These are phyloP conservation scores for Heliconius cydno DNA, from an alignment of 2,888 invertebrate species.

Conservation along the genomic window DNA sequence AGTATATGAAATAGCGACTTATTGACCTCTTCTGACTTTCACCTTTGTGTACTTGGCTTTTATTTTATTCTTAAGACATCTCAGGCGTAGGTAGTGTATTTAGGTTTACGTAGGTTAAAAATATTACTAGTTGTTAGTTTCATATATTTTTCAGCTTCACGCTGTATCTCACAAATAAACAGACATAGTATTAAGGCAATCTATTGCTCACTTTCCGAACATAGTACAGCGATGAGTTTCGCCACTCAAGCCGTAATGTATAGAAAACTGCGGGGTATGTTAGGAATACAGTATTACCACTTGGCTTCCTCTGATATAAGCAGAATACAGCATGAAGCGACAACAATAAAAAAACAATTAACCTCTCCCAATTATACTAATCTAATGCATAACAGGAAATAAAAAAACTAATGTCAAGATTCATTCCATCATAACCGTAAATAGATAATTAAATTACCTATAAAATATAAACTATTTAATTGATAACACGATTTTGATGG, in stretches of 20 bases:
- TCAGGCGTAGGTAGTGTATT: background rate
- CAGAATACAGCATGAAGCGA: too few species aligned
- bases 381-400: background rate
- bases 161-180: background rate
- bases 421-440: background rate
- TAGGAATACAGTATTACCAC: too few species aligned
- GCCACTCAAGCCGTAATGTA: too few species aligned
- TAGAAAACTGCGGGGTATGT: too few species aligned
- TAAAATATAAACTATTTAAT: background rate
- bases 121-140: background rate
- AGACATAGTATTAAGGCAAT: background rate
- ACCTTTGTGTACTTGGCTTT: conserved; percentile 3
- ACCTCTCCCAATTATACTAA: too few species aligned
- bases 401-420: background rate
- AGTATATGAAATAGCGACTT: conserved; percentile 16
- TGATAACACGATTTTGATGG: conserved; percentile 5
- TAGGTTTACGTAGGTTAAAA: background rate
- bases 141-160: background rate
- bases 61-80: conserved; percentile 8
- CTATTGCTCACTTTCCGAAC: background rate
- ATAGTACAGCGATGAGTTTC: too few species aligned
- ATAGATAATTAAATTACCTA: background rate
- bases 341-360: too few species aligned
- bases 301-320: too few species aligned
- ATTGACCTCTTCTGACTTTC: conserved; percentile 13